A percentile compares a stretch with the other conserved stretches of the same genome.
These are phyloP conservation scores for Talpa occidentalis DNA, from an alignment of 2,113 vertebrate species.

Conservation along the genomic window DNA sequence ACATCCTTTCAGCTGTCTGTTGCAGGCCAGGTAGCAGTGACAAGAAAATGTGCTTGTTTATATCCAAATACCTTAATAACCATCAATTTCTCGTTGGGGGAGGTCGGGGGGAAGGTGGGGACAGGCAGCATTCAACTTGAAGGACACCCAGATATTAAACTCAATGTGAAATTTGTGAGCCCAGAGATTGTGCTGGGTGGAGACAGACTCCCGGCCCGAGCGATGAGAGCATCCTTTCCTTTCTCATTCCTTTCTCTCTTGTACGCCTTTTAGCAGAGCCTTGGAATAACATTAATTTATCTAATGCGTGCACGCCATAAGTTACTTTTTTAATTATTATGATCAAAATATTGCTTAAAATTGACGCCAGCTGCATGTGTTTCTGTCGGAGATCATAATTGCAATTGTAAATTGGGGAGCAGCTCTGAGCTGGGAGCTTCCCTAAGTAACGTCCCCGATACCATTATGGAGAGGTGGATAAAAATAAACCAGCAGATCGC, in stretches of 20 bases:
- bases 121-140: constrained; percentile 62
- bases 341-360: constrained; percentile 91
- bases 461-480: constrained; percentile 84
- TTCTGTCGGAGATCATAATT: constrained; percentile 87
- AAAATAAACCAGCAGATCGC: constrained; percentile 86
- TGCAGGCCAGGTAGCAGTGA: constrained; percentile 70
- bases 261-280: constrained; percentile 78
- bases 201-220: neutral
- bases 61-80: constrained; percentile 84
- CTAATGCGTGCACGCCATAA: constrained; percentile 81
- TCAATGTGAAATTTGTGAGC: constrained; percentile 50
- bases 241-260: constrained; percentile 51
- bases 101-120: neutral
- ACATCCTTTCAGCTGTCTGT: constrained; percentile 78
- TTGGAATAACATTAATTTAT: constrained; percentile 86
- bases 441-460: constrained; percentile 83
- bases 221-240: neutral
- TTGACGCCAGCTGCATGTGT: constrained; percentile 89
- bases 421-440: constrained; percentile 84
- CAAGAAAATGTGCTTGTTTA: constrained; percentile 85
- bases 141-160: constrained; percentile 69
- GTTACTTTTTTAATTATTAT: constrained; percentile 89
- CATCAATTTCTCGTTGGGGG: constrained; percentile 76
- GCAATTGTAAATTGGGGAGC: constrained; percentile 88
- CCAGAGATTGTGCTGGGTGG: neutral